phyloP scores from a whole-genome alignment of 2,888 invertebrate species.

The Spodoptera littoralis region DNA sequence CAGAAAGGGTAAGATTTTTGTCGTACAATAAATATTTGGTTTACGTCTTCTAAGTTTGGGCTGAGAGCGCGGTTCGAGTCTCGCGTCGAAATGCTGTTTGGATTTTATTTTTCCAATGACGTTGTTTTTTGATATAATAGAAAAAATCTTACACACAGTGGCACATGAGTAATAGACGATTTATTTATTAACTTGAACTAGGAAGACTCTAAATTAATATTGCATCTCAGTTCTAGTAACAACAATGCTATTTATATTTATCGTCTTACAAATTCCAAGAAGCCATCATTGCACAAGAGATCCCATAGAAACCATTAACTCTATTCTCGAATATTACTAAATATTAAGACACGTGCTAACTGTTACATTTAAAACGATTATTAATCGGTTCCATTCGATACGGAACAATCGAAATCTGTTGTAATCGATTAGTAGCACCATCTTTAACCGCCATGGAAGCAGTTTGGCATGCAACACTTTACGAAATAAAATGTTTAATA shows the following conservation, averaged over 20 bases:
- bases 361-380: slow-evolving; percentile 49
- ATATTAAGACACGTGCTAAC: slow-evolving; percentile 43
- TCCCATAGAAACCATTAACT: too few relatives aligned
- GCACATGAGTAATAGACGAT: too few relatives aligned
- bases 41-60: slow-evolving; percentile 28
- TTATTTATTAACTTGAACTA: too few relatives aligned
- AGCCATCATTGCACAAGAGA: too few relatives aligned
- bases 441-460: slow-evolving; percentile 24
- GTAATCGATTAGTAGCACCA: slow-evolving; percentile 38
- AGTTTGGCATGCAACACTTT: slow-evolving; percentile 39
- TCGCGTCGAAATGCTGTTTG: slow-evolving; percentile 8
- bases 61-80: slow-evolving; percentile 10
- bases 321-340: slow-evolving; percentile 12
- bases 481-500: slow-evolving; percentile 31
- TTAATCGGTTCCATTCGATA: slow-evolving; percentile 46
- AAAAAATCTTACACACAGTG: too few relatives aligned
- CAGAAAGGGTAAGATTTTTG: slow-evolving; percentile 36
- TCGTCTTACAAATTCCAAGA: too few relatives aligned
- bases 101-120: slow-evolving; percentile 2
- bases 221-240: too few relatives aligned
- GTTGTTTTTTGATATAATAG: too few relatives aligned
- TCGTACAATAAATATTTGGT: slow-evolving; percentile 48
- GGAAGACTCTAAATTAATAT: too few relatives aligned
- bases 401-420: slow-evolving; percentile 35
- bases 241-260: too few relatives aligned